Conservation (phyloP, 2,797 vertebrate species). For the Propithecus deckenii region DNA sequence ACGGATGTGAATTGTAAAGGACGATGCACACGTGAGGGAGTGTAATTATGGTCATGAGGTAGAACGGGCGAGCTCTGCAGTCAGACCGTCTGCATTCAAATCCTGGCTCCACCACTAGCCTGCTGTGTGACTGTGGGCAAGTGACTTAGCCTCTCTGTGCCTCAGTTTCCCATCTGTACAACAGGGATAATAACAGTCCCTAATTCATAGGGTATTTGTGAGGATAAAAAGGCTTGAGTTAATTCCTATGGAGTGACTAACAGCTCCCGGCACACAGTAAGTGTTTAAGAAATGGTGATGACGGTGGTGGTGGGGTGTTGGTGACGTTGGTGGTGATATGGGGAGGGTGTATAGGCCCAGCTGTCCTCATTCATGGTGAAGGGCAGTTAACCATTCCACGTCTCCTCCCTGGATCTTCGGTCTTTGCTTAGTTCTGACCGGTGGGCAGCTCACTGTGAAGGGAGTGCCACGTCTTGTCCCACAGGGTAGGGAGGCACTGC, state of each 20-base stretch:
- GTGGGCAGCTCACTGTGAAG: not conserved
- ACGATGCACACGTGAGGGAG: not conserved
- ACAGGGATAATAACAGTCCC: not conserved
- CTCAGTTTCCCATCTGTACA: not conserved
- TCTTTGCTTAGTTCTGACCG: not conserved
- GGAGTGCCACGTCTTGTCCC: not conserved
- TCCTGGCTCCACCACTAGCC: not conserved
- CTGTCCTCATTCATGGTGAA: not conserved
- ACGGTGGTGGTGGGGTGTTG: not conserved
- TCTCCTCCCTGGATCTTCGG: not conserved
- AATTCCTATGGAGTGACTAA: not conserved
- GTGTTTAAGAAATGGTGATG: not conserved
- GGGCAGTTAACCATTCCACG: not conserved
- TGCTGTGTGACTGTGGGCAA: not conserved
- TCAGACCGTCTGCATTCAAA: not conserved
- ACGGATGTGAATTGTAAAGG: not conserved
- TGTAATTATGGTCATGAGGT: not conserved
- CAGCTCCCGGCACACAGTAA: not conserved
- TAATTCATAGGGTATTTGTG: not conserved
- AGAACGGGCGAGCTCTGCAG: not conserved
- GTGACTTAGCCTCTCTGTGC: not conserved
- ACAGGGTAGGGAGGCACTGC: rapidly evolving
- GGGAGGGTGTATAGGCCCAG: not conserved
- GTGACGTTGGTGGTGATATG: no score
- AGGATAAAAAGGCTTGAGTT: not conserved